Base-by-base conservation (phyloP, 1,140 invertebrate species). In the Ceratina calcarata region DNA sequence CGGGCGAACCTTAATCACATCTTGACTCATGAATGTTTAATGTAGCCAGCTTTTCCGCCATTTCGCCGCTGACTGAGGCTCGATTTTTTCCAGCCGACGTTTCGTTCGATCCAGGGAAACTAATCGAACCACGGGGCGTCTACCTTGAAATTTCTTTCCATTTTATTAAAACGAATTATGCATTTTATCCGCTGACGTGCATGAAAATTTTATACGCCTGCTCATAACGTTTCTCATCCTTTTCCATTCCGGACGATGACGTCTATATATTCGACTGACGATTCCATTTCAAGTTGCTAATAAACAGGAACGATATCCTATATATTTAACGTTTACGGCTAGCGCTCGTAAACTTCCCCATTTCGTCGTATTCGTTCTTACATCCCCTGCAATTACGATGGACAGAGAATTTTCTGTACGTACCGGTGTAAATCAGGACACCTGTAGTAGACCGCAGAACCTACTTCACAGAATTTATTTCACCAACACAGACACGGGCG, bases 381-480 rank as follows among this genome's bases (percentile, higher is more conserved):
- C 53, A 18, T 8, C 4, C 65, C 27, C 1, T 1, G 15, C 0
- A 27, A 69, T 77, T 67, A 67, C 20, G 45, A 27, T 16, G 32
- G 6, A 3, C 12, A n/a, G 18, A 20, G 3, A 49, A 58, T 37
- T 49, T 49, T 45, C 37, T 6, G 3, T 15, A 32, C 0, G 15
- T 7, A 12, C 10, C 12, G 32, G 22, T 37, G 24, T 78, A 71
- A 78, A 78, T 78, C 67, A 71, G 49, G 27, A 55, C 67, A 78
- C 24, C 58, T 55, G 27, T 55, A 18, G 53, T 51, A 16, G 49
- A 78, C 75, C 61, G 16, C 24, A 20, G 20, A 32, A 62, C 45
- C 75, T 78, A 71, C 71, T 62, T 24, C 24, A 12, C 0, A 15
- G 45, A 71, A 78, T 78, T 78, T 78, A 78, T 78, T 18, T 62